A percentile compares a stretch with the other conserved stretches of the same genome.
Evolutionary conservation across 2,113 vertebrate species (phyloP).

Genomic region (Callospermophilus lateralis): DNA sequence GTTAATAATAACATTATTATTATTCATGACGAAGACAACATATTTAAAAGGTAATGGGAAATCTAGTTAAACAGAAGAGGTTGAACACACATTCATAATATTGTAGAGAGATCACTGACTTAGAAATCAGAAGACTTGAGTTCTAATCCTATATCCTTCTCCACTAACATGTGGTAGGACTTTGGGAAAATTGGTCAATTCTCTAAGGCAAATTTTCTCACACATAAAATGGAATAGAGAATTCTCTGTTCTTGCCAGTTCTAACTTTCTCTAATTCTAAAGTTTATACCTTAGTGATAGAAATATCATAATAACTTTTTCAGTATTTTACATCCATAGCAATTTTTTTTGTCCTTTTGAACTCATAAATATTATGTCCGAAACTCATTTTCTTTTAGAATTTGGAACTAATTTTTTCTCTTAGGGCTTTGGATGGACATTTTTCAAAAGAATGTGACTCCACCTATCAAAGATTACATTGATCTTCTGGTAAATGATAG

Average conservation of each 20-base stretch:
- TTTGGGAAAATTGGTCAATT: not conserved
- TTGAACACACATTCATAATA: not conserved
- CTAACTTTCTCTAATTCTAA: not conserved
- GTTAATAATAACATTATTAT: not conserved
- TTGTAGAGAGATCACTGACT: not conserved
- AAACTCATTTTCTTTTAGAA: slow-evolving; percentile 23
- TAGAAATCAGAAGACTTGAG: not conserved
- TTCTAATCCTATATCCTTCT: not conserved
- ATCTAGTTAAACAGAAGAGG: not conserved
- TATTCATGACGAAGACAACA: not conserved
- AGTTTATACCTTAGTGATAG: not conserved
- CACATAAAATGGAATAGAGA: not conserved
- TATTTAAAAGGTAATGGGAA: not conserved
- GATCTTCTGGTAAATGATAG: slow-evolving; percentile 41
- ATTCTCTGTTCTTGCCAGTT: not conserved
- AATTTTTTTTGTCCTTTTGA: not conserved
- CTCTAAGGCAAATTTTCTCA: not conserved
- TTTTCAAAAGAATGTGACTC: slow-evolving; percentile 3
- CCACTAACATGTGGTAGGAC: not conserved
- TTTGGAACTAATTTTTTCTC: slow-evolving; percentile 45
- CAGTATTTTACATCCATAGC: not conserved
- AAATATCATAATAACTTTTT: not conserved
- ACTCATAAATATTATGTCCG: not conserved
- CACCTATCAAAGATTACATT: not conserved
- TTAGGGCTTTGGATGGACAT: slow-evolving; percentile 8